Evolutionary conservation across 2,888 invertebrate species (phyloP).

Genomic region (Anodontia alba): DNA sequence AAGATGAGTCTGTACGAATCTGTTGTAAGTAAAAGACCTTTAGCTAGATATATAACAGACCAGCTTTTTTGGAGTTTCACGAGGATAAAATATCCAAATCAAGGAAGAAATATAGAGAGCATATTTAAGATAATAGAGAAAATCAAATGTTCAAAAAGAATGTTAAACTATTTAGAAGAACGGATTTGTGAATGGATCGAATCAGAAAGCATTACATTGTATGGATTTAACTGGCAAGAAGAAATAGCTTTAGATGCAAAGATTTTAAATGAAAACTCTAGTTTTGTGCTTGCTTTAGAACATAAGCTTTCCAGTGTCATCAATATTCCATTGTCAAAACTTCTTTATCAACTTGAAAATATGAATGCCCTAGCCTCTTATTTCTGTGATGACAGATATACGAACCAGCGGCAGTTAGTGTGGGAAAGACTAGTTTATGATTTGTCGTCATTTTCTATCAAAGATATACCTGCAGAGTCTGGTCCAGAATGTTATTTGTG

Average conservation of each 20-base stretch:
- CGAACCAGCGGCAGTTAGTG: slow-evolving; percentile 25
- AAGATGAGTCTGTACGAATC: slow-evolving; percentile 36
- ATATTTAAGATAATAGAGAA: slow-evolving; percentile 45
- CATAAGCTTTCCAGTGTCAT: slow-evolving; percentile 39
- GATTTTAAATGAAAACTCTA: slow-evolving; percentile 36
- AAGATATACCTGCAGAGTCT: slow-evolving; percentile 32
- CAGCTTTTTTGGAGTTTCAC: slow-evolving; percentile 68
- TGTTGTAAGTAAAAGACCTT: slow-evolving; percentile 33
- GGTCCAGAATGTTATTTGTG: slow-evolving; percentile 64
- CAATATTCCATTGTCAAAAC: slow-evolving; percentile 53
- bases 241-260: slow-evolving; percentile 52
- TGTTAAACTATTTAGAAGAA: slow-evolving; percentile 24
- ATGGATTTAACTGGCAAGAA: slow-evolving; percentile 45
- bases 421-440: slow-evolving; percentile 36
- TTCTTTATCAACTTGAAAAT: slow-evolving; percentile 50
- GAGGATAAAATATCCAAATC: slow-evolving; percentile 51
- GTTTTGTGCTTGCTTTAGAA: slow-evolving; percentile 56
- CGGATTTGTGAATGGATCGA: slow-evolving; percentile 18
- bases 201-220: neutral
- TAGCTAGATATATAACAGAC: slow-evolving; percentile 43
- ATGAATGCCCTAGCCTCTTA: slow-evolving; percentile 41
- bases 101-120: slow-evolving; percentile 46
- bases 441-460: slow-evolving; percentile 34
- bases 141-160: slow-evolving; percentile 12
- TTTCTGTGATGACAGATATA: slow-evolving; percentile 34